These are phyloP conservation scores for Whitmania pigra DNA, from an alignment of 1,140 invertebrate species.

Conservation along the genomic window DNA sequence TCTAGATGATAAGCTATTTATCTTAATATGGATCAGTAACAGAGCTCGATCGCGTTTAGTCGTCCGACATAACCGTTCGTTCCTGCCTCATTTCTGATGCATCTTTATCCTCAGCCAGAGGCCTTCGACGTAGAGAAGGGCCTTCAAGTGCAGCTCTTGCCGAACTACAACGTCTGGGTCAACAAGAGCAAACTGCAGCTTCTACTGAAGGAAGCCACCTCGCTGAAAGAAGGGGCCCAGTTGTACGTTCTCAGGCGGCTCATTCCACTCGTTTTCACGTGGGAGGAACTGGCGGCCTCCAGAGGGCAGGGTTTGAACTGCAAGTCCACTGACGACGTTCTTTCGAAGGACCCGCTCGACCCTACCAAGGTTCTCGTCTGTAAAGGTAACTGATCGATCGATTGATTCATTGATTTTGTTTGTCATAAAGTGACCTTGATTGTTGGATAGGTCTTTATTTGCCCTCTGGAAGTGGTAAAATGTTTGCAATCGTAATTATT, in stretches of 20 bases:
- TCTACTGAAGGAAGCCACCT: constrained; percentile 11
- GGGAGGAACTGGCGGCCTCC: constrained; percentile 19
- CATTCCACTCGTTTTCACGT: constrained; percentile 18
- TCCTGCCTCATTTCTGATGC: neutral
- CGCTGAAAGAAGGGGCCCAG: constrained; percentile 16
- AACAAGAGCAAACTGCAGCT: constrained; percentile 16
- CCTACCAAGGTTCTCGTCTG: constrained; percentile 18
- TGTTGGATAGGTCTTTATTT: neutral
- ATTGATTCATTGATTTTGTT: no score
- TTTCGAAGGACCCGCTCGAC: constrained; percentile 16
- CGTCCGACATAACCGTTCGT: no score
- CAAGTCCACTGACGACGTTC: constrained; percentile 18
- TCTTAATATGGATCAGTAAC: neutral
- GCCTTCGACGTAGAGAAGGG: constrained; percentile 20
- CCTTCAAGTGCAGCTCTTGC: constrained; percentile 16
- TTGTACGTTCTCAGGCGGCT: constrained; percentile 16
- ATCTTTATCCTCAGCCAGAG: constrained; percentile 12
- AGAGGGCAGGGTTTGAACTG: constrained; percentile 16
- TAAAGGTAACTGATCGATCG: constrained; percentile 7
- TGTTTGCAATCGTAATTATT: neutral
- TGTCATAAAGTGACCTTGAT: no score
- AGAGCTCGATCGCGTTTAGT: neutral
- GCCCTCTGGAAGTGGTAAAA: neutral
- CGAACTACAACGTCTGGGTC: constrained; percentile 18
- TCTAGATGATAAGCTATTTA: neutral